A percentile compares a stretch with the other conserved stretches of the same genome.
phyloP scores from a whole-genome alignment of 2,888 invertebrate species.

The Limnephilus lunatus region DNA sequence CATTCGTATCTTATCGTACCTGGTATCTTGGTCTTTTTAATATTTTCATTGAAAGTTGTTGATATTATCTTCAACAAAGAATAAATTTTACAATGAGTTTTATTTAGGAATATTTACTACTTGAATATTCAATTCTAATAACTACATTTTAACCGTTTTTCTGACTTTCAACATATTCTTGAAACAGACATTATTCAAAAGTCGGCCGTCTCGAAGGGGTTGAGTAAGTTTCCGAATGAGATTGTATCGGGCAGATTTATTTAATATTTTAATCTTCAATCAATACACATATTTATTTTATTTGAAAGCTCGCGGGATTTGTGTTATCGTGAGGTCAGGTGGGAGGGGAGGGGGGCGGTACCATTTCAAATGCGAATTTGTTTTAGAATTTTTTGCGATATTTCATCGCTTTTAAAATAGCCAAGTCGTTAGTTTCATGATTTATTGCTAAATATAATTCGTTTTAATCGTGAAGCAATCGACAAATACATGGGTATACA shows the following conservation, averaged over 20 bases:
- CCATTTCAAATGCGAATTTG: slow-evolving; percentile 22
- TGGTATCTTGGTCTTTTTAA: too few relatives aligned
- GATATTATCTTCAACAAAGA: too few relatives aligned
- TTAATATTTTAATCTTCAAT: slow-evolving; percentile 50
- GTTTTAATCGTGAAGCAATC: neutral
- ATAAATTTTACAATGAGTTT: too few relatives aligned
- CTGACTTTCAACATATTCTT: neutral
- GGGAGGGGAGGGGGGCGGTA: neutral
- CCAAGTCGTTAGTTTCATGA: neutral
- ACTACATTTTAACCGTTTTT: neutral
- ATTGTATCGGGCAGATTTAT: slow-evolving; percentile 52
- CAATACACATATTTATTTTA: slow-evolving; percentile 53
- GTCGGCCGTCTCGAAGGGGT: neutral
- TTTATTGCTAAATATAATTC: neutral
- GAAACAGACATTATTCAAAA: neutral
- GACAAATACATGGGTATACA: neutral
- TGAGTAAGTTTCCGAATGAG: neutral
- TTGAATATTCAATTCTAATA: too few relatives aligned
- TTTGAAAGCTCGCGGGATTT: slow-evolving; percentile 37
- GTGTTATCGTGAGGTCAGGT: slow-evolving; percentile 31
- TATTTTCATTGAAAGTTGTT: too few relatives aligned
- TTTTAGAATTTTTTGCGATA: slow-evolving; percentile 14
- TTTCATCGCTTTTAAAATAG: slow-evolving; percentile 13
- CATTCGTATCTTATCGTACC: too few relatives aligned
- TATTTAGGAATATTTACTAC: too few relatives aligned